Evolutionary conservation across 2,113 vertebrate genomes (phyloP).

Genomic region (Murina feae): DNA sequence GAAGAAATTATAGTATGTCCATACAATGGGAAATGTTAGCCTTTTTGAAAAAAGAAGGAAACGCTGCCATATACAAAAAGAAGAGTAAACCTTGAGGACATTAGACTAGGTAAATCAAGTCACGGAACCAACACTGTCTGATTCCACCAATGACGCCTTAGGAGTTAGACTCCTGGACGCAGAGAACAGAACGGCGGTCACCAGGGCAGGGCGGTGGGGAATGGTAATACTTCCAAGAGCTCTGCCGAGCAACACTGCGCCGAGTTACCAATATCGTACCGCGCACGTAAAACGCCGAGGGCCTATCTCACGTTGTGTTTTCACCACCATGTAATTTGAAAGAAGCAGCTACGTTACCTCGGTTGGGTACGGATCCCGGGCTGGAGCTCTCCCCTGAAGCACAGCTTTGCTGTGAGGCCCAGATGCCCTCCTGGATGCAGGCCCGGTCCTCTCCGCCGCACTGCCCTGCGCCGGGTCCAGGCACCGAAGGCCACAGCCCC

Average conservation of each 20-base stretch:
- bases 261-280: background rate
- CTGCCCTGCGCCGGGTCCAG: too few relatives aligned
- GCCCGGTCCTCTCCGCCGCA: constrained; percentile 93
- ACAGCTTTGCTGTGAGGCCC: constrained; percentile 85
- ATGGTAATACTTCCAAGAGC: background rate
- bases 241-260: background rate
- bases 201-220: background rate
- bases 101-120: background rate
- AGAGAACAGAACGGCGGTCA: background rate
- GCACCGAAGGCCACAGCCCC: too few relatives aligned
- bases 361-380: background rate
- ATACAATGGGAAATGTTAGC: background rate
- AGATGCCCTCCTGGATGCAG: constrained; percentile 89
- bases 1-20: background rate
- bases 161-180: background rate
- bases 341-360: background rate
- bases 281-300: background rate
- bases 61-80: background rate
- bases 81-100: background rate
- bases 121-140: background rate
- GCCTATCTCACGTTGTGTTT: background rate
- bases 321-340: background rate
- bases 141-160: background rate
- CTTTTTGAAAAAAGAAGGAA: background rate
- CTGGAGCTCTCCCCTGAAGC: constrained; percentile 86